phyloP scores from a whole-genome alignment of 2,888 invertebrate genomes.

The Eupithecia subfuscata region DNA sequence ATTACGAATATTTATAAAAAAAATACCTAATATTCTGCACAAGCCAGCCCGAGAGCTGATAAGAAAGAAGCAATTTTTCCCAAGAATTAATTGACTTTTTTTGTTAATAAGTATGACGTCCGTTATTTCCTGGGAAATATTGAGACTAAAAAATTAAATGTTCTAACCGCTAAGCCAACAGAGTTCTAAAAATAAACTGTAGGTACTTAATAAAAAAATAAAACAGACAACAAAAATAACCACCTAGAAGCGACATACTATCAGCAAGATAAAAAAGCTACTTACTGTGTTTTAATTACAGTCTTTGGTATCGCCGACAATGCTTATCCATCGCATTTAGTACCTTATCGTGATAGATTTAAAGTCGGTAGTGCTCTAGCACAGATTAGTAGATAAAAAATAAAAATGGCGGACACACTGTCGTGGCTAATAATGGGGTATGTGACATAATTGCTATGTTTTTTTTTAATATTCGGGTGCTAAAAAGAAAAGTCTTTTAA shows the following conservation, averaged over 20 bases:
- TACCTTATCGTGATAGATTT: slow-evolving; percentile 45
- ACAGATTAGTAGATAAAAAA: slow-evolving; percentile 60
- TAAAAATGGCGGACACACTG: slow-evolving; percentile 52
- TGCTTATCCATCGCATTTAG: slow-evolving; percentile 40
- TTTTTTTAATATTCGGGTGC: slow-evolving; percentile 50
- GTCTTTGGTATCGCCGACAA: slow-evolving; percentile 49
- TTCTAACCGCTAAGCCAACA: neutral
- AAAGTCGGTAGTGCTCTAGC: slow-evolving; percentile 53
- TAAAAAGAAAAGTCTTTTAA: slow-evolving; percentile 48
- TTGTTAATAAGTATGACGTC: neutral
- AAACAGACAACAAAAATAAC: slow-evolving; percentile 54
- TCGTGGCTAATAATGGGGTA: slow-evolving; percentile 62
- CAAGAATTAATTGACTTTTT: no score
- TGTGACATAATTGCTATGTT: slow-evolving; percentile 69
- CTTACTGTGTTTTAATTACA: slow-evolving; percentile 62
- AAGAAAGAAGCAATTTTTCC: no score
- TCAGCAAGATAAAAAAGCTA: slow-evolving; percentile 61
- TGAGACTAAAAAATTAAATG: neutral
- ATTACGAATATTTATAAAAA: no score
- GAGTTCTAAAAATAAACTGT: slow-evolving; percentile 12
- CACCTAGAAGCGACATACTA: slow-evolving; percentile 56
- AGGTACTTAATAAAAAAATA: slow-evolving; percentile 14
- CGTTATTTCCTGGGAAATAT: neutral
- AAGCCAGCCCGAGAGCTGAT: no score
- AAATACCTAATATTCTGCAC: no score